Base-by-base conservation (phyloP, 2,113 vertebrate genomes). In the Eublepharis macularius region DNA sequence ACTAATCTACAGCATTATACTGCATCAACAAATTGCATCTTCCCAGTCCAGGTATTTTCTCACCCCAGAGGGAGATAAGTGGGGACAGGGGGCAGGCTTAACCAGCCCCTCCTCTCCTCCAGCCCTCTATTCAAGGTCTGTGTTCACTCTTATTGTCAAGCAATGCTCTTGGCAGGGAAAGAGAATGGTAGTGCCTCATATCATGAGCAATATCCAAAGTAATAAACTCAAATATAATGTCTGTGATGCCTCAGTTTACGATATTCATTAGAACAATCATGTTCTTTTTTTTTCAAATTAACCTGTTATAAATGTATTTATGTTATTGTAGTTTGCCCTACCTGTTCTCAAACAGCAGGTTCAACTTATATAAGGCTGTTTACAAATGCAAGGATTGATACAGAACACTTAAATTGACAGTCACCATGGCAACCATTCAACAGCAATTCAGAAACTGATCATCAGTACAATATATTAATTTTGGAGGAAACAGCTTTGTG, bases 391-490 rank as follows among this genome's bases (percentile, higher is more conserved):
- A 85, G 72, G 49, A 72, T 39, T 29, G 4, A 79, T 39, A 72
- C 49, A 43, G 51, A 72, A 32, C 4, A 79, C 66, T 72, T 49
- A 85, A 79, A 72, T n/a, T 85, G 45, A 66, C 66, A 78, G 12
- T 85, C 66, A 36, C 76, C 76, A 79, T 77, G 36, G 86, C 41
- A 76, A 78, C 80, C 51, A 70, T 66, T 4, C 78, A 93, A 89
- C 7, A 87, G 81, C 36, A 86, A 2, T 36, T 70, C 54, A 39
- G 1, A 5, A 9, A 80, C 86, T 43, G 78, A 84, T 36, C 29
- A 84, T 75, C 84, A 86, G 74, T 66, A 72, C 17, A 80, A 47
- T 73, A 68, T 66, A 68, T 41, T 81, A 76, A 76, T 76, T 81
- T 43, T 76, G 32, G 63, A 76, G n/a, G 19, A 75, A 84, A 66